Conservation (phyloP, 1,140 invertebrate genomes). For the Goniozus legneri region DNA sequence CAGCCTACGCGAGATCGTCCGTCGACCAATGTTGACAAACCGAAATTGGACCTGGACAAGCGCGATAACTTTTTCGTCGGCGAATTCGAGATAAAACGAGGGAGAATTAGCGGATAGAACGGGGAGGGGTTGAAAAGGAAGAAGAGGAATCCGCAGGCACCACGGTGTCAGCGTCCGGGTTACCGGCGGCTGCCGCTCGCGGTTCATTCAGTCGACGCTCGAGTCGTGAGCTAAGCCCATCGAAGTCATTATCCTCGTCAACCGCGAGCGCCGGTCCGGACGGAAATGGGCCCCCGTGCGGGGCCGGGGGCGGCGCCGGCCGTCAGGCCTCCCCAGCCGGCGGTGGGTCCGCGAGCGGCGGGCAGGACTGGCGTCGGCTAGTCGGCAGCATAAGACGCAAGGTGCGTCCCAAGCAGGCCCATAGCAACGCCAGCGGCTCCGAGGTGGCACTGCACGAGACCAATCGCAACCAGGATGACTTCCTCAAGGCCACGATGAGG, state of each 20-base stretch:
- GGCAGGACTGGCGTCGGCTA: conserved; percentile 51
- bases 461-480: conserved; percentile 52
- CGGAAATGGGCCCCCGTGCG: conserved; percentile 18
- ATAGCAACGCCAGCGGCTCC: conserved; percentile 33
- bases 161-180: conserved; percentile 45
- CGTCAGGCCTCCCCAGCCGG: conserved; percentile 13
- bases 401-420: conserved; percentile 38
- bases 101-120: too few species aligned
- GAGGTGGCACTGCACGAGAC: conserved; percentile 30
- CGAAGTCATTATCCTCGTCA: conserved; percentile 23
- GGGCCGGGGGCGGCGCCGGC: conserved; percentile 17
- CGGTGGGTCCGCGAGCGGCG: conserved; percentile 22
- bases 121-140: too few species aligned
- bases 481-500: conserved; percentile 64
- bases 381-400: conserved; percentile 50
- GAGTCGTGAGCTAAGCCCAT: conserved; percentile 45
- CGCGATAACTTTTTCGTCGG: too few species aligned
- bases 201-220: conserved; percentile 37
- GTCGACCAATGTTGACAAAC: too few species aligned
- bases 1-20: too few species aligned
- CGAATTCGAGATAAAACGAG: too few species aligned
- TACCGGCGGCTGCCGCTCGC: conserved; percentile 37
- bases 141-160: too few species aligned
- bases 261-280: conserved; percentile 16
- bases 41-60: too few species aligned